Evolutionary conservation across 2,113 vertebrate genomes (phyloP).

Genomic region (Actenoides hombroni): DNA sequence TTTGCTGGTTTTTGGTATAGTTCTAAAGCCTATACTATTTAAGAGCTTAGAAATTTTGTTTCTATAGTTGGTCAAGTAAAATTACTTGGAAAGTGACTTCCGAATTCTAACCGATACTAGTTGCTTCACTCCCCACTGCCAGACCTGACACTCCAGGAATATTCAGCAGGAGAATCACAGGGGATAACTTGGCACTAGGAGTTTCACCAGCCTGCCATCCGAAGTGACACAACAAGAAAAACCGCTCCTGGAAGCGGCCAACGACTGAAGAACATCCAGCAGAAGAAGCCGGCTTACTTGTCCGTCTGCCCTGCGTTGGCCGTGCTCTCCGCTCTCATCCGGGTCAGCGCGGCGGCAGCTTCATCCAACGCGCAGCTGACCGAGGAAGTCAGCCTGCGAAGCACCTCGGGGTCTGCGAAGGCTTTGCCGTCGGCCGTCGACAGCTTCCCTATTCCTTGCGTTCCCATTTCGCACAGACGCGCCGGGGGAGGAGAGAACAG

Average conservation of each 20-base stretch:
- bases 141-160: background rate
- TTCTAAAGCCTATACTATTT: background rate
- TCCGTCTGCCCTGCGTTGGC: slow-evolving; percentile 94
- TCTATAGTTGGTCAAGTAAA: accelerated
- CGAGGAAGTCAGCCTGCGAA: slow-evolving; percentile 94
- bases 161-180: background rate
- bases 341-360: slow-evolving; percentile 95
- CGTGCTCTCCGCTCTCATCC: slow-evolving; percentile 98
- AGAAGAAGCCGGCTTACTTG: slow-evolving; percentile 84
- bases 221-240: background rate
- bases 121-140: background rate
- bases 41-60: background rate
- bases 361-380: slow-evolving; percentile 99
- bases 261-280: accelerated
- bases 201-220: background rate
- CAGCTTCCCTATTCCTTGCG: slow-evolving; percentile 96
- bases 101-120: background rate
- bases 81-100: accelerated
- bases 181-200: background rate
- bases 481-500: slow-evolving; percentile 33
- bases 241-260: background rate
- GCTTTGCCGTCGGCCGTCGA: slow-evolving; percentile 99
- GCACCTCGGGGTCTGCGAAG: slow-evolving; percentile 98
- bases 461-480: background rate
- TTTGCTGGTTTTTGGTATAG: background rate